Percentiles rank a stretch among this genome's conserved stretches.
Conservation (phyloP, 2,888 invertebrate species). For the Monoplex corrugatus region DNA sequence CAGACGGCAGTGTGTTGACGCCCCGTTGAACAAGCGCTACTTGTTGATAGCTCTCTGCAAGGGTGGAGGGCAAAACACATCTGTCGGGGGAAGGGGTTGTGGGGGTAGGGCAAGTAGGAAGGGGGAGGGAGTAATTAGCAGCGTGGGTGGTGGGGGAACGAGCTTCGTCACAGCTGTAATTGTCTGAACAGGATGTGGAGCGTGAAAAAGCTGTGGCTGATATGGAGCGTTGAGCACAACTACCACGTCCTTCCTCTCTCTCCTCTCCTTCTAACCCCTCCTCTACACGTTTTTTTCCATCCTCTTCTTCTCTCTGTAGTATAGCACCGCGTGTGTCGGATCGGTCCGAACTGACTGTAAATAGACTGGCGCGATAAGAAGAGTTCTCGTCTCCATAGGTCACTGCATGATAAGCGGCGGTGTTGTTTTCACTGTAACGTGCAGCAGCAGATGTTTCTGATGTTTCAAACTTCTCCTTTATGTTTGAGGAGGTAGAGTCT, state of each 20-base stretch:
- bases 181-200: constrained; percentile 2
- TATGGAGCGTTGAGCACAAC: too few relatives aligned
- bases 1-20: background rate
- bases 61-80: background rate
- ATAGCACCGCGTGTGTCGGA: background rate
- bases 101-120: background rate
- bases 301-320: background rate
- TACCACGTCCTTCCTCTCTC: background rate
- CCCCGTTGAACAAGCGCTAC: background rate
- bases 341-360: background rate
- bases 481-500: too few relatives aligned
- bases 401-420: background rate
- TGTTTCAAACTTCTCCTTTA: too few relatives aligned
- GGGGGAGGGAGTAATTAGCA: background rate
- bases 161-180: background rate
- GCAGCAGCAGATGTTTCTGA: too few relatives aligned
- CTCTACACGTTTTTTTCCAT: background rate
- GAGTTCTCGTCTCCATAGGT: background rate
- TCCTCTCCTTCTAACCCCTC: background rate
- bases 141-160: background rate
- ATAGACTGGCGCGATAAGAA: background rate
- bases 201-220: background rate
- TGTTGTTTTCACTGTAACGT: background rate
- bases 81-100: background rate
- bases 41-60: background rate